Conservation (phyloP, 2,113 vertebrate species). For the Odontesthes bonariensis region DNA sequence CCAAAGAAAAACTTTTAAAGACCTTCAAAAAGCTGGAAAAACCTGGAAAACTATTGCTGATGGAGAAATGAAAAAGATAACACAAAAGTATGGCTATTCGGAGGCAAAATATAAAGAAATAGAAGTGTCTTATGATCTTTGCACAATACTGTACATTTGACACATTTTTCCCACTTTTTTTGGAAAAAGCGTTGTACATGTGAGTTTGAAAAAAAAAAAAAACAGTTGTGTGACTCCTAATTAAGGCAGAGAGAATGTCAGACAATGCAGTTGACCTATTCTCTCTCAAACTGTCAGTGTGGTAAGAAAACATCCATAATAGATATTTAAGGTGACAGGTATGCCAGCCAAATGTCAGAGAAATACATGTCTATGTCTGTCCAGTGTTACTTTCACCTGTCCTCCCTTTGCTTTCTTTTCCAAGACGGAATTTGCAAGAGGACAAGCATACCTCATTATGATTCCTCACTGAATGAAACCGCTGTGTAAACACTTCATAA, state of each 20-base stretch:
- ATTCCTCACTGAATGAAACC: conserved; percentile 49
- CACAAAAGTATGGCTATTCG: not conserved
- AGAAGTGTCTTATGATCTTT: not conserved
- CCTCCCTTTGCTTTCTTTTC: conserved; percentile 24
- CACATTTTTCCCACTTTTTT: not conserved
- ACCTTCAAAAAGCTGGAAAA: not conserved
- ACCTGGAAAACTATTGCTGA: not conserved
- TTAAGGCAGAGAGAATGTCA: conserved; percentile 58
- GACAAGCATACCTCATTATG: conserved; percentile 41
- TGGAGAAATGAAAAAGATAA: not conserved
- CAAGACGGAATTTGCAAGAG: conserved; percentile 25
- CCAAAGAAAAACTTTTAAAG: not conserved
- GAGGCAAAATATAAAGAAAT: not conserved
- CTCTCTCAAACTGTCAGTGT: conserved; percentile 39
- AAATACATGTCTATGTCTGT: conserved; percentile 54
- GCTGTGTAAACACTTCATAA: conserved; percentile 36
- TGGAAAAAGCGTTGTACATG: not conserved
- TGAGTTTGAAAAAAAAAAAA: not conserved
- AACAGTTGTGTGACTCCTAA: conserved; percentile 37
- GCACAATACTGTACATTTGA: not conserved
- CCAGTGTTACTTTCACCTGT: conserved; percentile 54
- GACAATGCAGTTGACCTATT: conserved; percentile 50
- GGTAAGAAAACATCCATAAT: conserved; percentile 54
- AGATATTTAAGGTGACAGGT: conserved; percentile 62
- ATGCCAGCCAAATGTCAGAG: conserved; percentile 69